Evolutionary conservation across 2,797 vertebrate species (phyloP).

Genomic region (Schizopygopsis pylzovi): DNA sequence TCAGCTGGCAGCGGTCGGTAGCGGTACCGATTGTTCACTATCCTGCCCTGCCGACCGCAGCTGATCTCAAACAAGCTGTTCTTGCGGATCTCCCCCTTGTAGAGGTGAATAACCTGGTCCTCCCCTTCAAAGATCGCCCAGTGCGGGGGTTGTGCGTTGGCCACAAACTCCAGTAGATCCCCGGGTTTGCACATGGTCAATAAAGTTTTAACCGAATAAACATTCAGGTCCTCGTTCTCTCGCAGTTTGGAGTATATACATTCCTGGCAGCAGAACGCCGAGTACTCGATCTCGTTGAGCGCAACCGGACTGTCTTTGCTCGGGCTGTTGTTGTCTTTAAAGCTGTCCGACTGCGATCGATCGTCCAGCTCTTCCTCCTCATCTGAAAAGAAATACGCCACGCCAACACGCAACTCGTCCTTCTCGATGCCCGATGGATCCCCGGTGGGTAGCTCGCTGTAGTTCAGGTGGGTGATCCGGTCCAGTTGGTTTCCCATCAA

Average conservation of each 20-base stretch:
- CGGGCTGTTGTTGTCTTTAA: slow-evolving; percentile 83
- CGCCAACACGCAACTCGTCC: slow-evolving; percentile 98
- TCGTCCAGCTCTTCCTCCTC: slow-evolving; percentile 99
- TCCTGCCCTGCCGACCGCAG: slow-evolving; percentile 89
- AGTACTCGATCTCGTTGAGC: slow-evolving; percentile 94
- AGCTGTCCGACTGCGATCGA: slow-evolving; percentile 91
- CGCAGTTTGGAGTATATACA: slow-evolving; percentile 99
- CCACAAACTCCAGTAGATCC: slow-evolving; percentile 96
- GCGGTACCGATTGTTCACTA: slow-evolving; percentile 97
- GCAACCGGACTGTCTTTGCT: slow-evolving; percentile 83
- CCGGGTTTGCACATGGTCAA: slow-evolving; percentile 94
- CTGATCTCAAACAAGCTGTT: slow-evolving; percentile 93
- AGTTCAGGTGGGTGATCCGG: slow-evolving; percentile 99
- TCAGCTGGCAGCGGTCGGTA: slow-evolving; percentile 94
- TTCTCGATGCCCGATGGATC: slow-evolving; percentile 99
- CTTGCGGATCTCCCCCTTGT: slow-evolving; percentile 95
- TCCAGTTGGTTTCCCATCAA: slow-evolving; percentile 99
- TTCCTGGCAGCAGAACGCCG: slow-evolving; percentile 96
- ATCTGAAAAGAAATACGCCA: slow-evolving; percentile 99
- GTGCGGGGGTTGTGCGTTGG: slow-evolving; percentile 86
- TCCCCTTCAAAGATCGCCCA: slow-evolving; percentile 94
- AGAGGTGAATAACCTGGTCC: slow-evolving; percentile 94
- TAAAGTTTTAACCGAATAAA: slow-evolving; percentile 89
- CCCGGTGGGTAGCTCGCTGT: slow-evolving; percentile 98
- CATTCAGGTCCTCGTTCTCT: slow-evolving; percentile 92